Evolutionary conservation across 2,888 invertebrate genomes (phyloP).

Genomic region (Acleris emargana): DNA sequence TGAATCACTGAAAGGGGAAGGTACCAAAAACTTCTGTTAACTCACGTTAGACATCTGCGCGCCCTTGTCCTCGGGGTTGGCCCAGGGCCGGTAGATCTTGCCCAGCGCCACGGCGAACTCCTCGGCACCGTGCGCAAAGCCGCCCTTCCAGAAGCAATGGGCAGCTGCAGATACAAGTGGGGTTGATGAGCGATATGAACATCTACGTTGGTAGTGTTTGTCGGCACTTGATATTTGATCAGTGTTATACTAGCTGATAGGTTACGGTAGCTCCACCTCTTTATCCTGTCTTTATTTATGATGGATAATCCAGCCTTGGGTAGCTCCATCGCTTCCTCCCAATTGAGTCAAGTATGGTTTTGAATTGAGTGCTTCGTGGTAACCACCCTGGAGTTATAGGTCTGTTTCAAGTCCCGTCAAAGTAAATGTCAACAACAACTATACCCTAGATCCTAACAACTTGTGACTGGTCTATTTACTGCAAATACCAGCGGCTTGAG

Average conservation of each 20-base stretch:
- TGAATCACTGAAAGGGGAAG: too few species aligned
- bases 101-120: slow-evolving; percentile 47
- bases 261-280: too few species aligned
- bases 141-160: slow-evolving; percentile 39
- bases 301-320: too few species aligned
- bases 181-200: not conserved
- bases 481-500: not conserved
- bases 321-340: too few species aligned
- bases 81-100: slow-evolving; percentile 47
- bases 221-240: not conserved
- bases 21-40: not conserved
- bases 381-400: too few species aligned
- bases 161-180: slow-evolving; percentile 35
- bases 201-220: not conserved
- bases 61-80: slow-evolving; percentile 28
- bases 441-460: too few species aligned
- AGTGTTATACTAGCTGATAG: too few species aligned
- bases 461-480: not conserved
- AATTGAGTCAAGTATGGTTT: too few species aligned
- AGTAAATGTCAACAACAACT: too few species aligned
- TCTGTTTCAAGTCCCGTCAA: too few species aligned
- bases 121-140: slow-evolving; percentile 28
- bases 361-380: too few species aligned
- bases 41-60: slow-evolving; percentile 49
- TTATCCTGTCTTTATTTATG: too few species aligned